Evolutionary conservation across 2,888 invertebrate species (phyloP), one percentile per base, ranked within the genome.

Genomic region (Drosophila borborema): DNA sequence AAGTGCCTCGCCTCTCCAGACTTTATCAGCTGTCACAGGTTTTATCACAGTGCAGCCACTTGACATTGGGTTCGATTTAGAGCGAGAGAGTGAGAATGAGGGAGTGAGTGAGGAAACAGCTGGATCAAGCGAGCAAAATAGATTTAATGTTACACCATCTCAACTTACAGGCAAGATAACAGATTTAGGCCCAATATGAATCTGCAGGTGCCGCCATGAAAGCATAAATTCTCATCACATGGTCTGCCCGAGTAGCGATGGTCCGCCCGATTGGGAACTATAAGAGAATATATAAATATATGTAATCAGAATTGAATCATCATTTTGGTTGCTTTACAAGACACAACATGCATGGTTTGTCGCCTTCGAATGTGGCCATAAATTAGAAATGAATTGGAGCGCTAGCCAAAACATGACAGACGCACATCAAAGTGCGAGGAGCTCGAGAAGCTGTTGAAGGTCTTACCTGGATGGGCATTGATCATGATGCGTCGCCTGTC

Each of bases 131-230:
- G 18, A 31, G 36, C n/a, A 38, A 58, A 31, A 62, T 34, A 23
- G 16, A 41, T 49, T 20, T 18, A 20, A 46, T 58, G 18, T 34
- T 51, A 38, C 14, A 10, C 23, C 23, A 55, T 28, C 41, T 41
- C 18, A 71, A 96, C 96, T 96, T 94, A 98, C 97, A 96, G 96
- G 96, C 98, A 98, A 93, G 96, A 96, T 92, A 95, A 95, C 94
- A 96, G 96, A 92, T 95, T 95, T 91, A 97, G 95, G 90, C 95
- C 95, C 93, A 95, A 95, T 94, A 96, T 96, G 94, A 95, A 96
- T 93, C 96, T 95, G 94, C 98, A 98, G 82, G 96, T 96, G 92
- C 97, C 98, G 91, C 97, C 97, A 93, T 98, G 97, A 93, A 97
- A 95, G 94, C 98, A 98, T 94, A 95, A 95, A 92, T 95, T 93